A percentile compares a stretch with the other conserved stretches of the same genome.
Evolutionary conservation across 2,113 vertebrate genomes (phyloP).

Genomic region (Paraplagusia blochii): DNA sequence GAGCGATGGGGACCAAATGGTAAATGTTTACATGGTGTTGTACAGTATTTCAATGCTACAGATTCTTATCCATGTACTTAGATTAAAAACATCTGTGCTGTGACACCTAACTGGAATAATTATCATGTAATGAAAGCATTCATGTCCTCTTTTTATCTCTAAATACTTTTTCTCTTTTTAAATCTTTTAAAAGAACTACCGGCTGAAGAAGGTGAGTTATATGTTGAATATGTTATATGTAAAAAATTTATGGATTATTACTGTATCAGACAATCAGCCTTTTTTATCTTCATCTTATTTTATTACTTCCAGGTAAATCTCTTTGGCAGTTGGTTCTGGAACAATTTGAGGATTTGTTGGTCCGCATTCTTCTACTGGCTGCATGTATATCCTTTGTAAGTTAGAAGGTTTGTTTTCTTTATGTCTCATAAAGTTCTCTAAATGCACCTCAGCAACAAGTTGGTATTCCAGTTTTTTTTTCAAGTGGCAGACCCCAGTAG

Average conservation of each 20-base stretch:
- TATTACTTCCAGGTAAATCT: conserved; percentile 74
- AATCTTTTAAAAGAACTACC: conserved; percentile 71
- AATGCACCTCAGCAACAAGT: no score
- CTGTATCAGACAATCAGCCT: not conserved
- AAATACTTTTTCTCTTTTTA: conserved; percentile 15
- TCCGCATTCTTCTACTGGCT: conserved; percentile 78
- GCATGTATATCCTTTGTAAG: conserved; percentile 83
- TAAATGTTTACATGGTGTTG: not conserved
- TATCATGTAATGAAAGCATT: not conserved
- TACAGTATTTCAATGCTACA: not conserved
- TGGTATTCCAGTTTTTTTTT: no score
- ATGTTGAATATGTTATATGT: not conserved
- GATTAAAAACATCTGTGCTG: not conserved
- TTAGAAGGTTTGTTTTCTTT: not conserved
- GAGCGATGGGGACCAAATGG: conserved; percentile 76
- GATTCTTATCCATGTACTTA: not conserved
- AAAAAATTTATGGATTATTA: no score
- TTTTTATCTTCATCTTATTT: not conserved
- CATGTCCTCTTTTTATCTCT: conserved; percentile 6
- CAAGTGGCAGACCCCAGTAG: no score
- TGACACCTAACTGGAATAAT: no score
- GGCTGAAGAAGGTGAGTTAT: conserved; percentile 75
- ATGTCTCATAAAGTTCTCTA: no score
- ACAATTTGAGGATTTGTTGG: conserved; percentile 81
- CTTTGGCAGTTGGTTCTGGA: conserved; percentile 79